Conservation (phyloP, 2,888 invertebrate species). For the Agrochola macilenta region DNA sequence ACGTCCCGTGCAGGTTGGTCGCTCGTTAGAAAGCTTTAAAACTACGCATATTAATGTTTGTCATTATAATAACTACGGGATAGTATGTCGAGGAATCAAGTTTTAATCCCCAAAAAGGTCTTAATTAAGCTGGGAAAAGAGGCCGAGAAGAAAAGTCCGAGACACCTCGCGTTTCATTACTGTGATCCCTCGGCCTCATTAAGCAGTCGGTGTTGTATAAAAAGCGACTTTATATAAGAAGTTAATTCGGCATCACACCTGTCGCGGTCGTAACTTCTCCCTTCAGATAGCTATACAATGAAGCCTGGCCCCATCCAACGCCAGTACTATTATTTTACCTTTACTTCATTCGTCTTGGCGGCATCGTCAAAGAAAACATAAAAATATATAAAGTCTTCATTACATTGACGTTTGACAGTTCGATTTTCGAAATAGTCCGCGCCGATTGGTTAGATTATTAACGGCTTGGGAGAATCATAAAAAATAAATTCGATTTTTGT, state of each 20-base stretch:
- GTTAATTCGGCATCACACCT: slow-evolving; percentile 90
- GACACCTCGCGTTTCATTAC: slow-evolving; percentile 84
- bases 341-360: slow-evolving; percentile 82
- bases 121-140: slow-evolving; percentile 82
- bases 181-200: slow-evolving; percentile 85
- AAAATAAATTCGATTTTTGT: slow-evolving; percentile 72
- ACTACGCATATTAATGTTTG: slow-evolving; percentile 67
- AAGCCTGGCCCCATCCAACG: slow-evolving; percentile 81
- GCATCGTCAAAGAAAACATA: slow-evolving; percentile 85
- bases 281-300: slow-evolving; percentile 87
- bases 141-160: slow-evolving; percentile 80
- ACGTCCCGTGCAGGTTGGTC: slow-evolving; percentile 80
- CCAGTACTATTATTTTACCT: slow-evolving; percentile 83
- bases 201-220: slow-evolving; percentile 87
- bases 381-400: slow-evolving; percentile 86
- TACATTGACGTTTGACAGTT: slow-evolving; percentile 86
- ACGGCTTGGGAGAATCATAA: slow-evolving; percentile 71
- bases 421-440: slow-evolving; percentile 81
- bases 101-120: slow-evolving; percentile 78
- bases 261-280: slow-evolving; percentile 89
- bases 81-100: slow-evolving; percentile 72
- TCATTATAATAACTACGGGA: slow-evolving; percentile 68
- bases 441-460: slow-evolving; percentile 78
- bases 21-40: slow-evolving; percentile 71
- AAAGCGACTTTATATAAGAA: slow-evolving; percentile 88